Percentiles rank a stretch among this genome's conserved stretches.
phyloP scores from a whole-genome alignment of 1,140 invertebrate genomes.

The Pygmarrhopalites habei region DNA sequence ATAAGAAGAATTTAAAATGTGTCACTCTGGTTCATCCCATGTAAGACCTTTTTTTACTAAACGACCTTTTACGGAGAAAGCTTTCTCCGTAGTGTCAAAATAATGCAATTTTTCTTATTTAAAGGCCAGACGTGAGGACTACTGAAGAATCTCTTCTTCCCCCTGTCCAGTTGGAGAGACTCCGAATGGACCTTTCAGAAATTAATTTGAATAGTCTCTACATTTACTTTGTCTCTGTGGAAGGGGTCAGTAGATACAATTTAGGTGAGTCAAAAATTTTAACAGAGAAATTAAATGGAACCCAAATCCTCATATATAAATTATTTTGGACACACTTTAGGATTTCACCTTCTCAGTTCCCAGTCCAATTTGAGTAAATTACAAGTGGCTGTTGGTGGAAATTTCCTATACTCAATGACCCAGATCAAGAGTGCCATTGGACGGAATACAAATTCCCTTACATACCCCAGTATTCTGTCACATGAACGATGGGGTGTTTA shows the following conservation, averaged over 20 bases:
- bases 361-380: background rate
- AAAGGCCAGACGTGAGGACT: no score
- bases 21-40: conserved; percentile 3
- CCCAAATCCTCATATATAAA: no score
- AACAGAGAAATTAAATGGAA: no score
- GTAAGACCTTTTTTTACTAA: background rate
- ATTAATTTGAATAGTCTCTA: background rate
- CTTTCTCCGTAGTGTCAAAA: no score
- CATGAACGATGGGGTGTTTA: conserved; percentile 5
- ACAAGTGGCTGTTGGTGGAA: conserved; percentile 2
- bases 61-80: no score
- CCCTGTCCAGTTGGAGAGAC: background rate
- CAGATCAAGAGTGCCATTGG: background rate
- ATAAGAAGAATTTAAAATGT: background rate
- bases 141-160: background rate
- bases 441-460: background rate
- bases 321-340: background rate
- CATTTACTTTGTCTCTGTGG: background rate
- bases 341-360: background rate
- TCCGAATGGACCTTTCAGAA: background rate
- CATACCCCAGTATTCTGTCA: background rate
- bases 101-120: no score
- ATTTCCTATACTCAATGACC: background rate
- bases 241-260: background rate
- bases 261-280: background rate